These are phyloP conservation scores for Montifringilla adamsi DNA, from an alignment of 2,113 vertebrate genomes.

Conservation along the genomic window DNA sequence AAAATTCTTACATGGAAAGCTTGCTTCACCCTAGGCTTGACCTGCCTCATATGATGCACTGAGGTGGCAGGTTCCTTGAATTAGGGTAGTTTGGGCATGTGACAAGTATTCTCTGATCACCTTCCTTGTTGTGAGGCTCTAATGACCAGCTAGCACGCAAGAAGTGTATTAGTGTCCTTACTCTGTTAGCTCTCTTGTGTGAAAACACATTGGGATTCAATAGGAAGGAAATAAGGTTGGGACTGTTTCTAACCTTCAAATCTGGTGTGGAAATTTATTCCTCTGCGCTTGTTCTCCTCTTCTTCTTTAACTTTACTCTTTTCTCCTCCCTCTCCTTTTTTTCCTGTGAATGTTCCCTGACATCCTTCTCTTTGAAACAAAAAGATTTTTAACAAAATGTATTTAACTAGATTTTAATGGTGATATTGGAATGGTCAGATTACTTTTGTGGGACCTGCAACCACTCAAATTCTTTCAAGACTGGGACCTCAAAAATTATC, in stretches of 20 bases:
- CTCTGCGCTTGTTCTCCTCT: not conserved
- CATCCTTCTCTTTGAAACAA: not conserved
- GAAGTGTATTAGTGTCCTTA: constrained; percentile 53
- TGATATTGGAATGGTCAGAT: not conserved
- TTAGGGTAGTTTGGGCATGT: constrained; percentile 70
- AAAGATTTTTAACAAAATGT: not conserved
- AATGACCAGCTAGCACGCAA: constrained; percentile 79
- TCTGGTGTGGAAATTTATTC: not conserved
- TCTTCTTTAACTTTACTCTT: not conserved
- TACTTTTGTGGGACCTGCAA: not conserved
- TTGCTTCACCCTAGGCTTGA: constrained; percentile 58
- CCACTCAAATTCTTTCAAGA: not conserved
- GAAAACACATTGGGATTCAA: constrained; percentile 63
- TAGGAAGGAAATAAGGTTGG: not conserved
- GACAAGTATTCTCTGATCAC: constrained; percentile 73
- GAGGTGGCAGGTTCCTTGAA: constrained; percentile 62
- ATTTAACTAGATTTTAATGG: not conserved
- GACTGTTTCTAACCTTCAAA: not conserved
- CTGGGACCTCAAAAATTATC: not conserved
- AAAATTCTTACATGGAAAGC: constrained; percentile 73
- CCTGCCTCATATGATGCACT: constrained; percentile 63
- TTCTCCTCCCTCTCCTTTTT: not conserved
- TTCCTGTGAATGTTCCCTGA: not conserved
- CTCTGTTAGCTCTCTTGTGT: constrained; percentile 71
- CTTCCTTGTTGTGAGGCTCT: constrained; percentile 58